A percentile compares a stretch with the other conserved stretches of the same genome.
Evolutionary conservation across 2,797 vertebrate species (phyloP).

Genomic region (Fistularia tabacaria): DNA sequence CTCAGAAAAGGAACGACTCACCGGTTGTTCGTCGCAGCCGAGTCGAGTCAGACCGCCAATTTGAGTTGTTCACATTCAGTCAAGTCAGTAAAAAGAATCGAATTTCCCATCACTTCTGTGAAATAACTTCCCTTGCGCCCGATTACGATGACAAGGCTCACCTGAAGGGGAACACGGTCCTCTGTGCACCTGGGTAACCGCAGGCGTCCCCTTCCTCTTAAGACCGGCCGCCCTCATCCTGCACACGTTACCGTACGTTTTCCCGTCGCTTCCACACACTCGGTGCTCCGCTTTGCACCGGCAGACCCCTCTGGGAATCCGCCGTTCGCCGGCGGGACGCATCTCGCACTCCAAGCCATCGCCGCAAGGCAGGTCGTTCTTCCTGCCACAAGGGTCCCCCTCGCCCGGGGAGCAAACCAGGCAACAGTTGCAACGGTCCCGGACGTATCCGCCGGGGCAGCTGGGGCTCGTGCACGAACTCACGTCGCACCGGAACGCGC

Average conservation of each 20-base stretch:
- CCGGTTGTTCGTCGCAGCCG: too few relatives aligned
- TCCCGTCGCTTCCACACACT: conserved; percentile 89
- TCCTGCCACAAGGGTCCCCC: conserved; percentile 84
- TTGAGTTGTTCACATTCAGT: too few relatives aligned
- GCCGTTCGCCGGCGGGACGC: conserved; percentile 56
- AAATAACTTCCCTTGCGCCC: too few relatives aligned
- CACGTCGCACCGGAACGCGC: conserved; percentile 83
- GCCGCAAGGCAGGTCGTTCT: conserved; percentile 83
- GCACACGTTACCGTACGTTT: conserved; percentile 84
- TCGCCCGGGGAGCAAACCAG: conserved; percentile 85
- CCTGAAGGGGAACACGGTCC: conserved; percentile 70
- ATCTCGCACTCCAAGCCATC: conserved; percentile 84
- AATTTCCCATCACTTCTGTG: too few relatives aligned
- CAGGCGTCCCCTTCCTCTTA: conserved; percentile 77
- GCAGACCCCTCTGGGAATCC: conserved; percentile 77
- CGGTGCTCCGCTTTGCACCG: conserved; percentile 78
- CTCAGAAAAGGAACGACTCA: too few relatives aligned
- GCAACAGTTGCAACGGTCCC: conserved; percentile 90
- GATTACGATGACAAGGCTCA: neutral
- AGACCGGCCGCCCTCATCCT: conserved; percentile 82
- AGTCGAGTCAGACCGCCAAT: too few relatives aligned
- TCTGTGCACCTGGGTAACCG: conserved; percentile 79
- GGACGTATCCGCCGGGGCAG: conserved; percentile 85
- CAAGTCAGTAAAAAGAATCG: too few relatives aligned
- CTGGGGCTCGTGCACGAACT: conserved; percentile 84